Base-by-base conservation (phyloP, 2,797 vertebrate genomes). In the Molossus alvarezi region DNA sequence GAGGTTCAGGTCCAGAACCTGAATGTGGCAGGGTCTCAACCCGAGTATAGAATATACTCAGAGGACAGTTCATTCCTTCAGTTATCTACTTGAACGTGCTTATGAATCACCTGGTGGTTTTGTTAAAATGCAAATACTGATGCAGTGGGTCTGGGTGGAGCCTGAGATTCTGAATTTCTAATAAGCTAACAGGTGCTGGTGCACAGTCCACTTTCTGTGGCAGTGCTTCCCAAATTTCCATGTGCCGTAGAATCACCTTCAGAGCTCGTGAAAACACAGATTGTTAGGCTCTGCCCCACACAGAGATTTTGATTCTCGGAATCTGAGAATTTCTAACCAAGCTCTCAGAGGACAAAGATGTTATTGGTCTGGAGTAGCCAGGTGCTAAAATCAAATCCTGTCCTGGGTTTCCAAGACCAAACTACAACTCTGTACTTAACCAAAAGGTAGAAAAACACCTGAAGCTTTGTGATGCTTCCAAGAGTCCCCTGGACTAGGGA, bases 361-460 rank as follows among this genome's bases (percentile, higher is more conserved):
- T 85, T 64, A 71, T 53, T 88, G 18, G 2, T 88, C 77, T 90
- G 4, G 4, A 18, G 3, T 64, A 93, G 55, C 53, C 57, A 53
- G 53, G 17, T 65, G 23, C n/a, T 33, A 77, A 69, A 76, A 85
- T 87, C 53, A 69, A 88, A 72, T 76, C 79, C 25, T 94, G 37
- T 75, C 51, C 27, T 80, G 25, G 4, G 5, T 76, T 82, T 82
- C 18, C 88, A 75, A 96, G 25, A 73, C 51, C 29, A 58, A 88
- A 94, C 53, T 51, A 65, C 75, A 92, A 76, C 23, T 73, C 33
- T 83, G 33, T 90, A 83, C 14, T 82, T 81, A 83, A 86, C 25
- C 15, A 77, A 90, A 93, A 84, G 45, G n/a, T 3, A 37, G 33
- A 64, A 83, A 83, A 62, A 12, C 51, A 51, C 23, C 23, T 87